These are phyloP conservation scores for Coptodon bakossiorum DNA, from an alignment of 2,113 vertebrate genomes.

Conservation along the genomic window DNA sequence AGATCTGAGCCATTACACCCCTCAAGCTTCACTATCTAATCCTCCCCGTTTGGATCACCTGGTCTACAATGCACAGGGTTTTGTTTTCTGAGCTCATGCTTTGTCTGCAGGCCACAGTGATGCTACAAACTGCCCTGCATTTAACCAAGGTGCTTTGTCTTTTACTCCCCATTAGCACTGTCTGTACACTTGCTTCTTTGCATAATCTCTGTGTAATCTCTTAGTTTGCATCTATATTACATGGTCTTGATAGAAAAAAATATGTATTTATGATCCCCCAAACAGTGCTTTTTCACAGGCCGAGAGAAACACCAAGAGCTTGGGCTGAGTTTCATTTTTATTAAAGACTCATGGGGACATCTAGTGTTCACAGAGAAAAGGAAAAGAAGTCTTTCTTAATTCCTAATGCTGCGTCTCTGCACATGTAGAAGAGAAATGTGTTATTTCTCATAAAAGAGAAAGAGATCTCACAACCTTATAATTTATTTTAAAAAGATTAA, in stretches of 20 bases:
- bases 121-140: neutral
- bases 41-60: slow-evolving; percentile 28
- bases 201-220: slow-evolving; percentile 16
- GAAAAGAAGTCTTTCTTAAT: neutral
- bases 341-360: slow-evolving; percentile 54
- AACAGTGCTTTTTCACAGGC: neutral
- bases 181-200: neutral
- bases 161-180: neutral
- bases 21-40: slow-evolving; percentile 29
- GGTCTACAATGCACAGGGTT: slow-evolving; percentile 1
- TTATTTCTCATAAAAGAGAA: neutral
- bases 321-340: neutral
- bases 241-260: neutral
- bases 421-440: neutral
- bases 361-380: slow-evolving; percentile 49
- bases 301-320: neutral
- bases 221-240: slow-evolving; percentile 1
- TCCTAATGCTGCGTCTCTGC: neutral
- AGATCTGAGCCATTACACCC: slow-evolving; percentile 31
- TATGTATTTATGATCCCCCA: neutral
- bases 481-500: neutral
- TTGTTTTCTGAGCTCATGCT: slow-evolving; percentile 3
- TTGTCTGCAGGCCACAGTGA: neutral
- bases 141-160: neutral
- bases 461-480: neutral